These are phyloP conservation scores for Lipotes vexillifer DNA, from an alignment of 2,113 vertebrate species.

Conservation along the genomic window DNA sequence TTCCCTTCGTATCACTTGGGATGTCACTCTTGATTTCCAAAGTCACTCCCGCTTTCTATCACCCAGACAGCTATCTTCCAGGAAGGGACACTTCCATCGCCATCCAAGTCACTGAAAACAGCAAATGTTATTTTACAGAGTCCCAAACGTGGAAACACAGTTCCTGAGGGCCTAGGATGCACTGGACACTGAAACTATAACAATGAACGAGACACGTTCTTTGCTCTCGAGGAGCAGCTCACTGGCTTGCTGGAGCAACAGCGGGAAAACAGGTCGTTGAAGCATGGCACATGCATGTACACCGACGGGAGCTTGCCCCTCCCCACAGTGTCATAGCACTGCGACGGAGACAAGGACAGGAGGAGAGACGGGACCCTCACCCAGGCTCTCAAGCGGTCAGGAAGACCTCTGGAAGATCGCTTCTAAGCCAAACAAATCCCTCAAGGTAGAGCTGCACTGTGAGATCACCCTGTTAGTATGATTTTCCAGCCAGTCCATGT, in stretches of 20 bases:
- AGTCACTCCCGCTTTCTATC: background rate
- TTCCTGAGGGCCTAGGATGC: background rate
- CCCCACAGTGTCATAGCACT: rapidly evolving
- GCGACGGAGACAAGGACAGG: background rate
- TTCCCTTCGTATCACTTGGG: background rate
- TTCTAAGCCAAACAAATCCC: background rate
- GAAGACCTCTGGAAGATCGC: background rate
- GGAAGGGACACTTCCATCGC: background rate
- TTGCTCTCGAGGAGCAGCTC: no score
- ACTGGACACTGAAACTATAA: background rate
- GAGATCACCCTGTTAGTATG: background rate
- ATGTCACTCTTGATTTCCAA: background rate
- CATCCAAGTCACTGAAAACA: background rate
- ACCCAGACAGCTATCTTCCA: background rate
- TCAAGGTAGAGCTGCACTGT: background rate
- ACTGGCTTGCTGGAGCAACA: background rate
- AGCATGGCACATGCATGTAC: background rate
- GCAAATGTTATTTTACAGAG: background rate
- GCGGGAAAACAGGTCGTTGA: background rate
- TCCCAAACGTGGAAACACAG: background rate
- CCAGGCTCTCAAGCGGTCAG: background rate
- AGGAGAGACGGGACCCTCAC: background rate
- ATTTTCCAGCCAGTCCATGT: background rate
- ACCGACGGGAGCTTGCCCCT: background rate
- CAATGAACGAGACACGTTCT: background rate